phyloP scores from a whole-genome alignment of 2,888 invertebrate species.

The Amphimallon solstitiale region DNA sequence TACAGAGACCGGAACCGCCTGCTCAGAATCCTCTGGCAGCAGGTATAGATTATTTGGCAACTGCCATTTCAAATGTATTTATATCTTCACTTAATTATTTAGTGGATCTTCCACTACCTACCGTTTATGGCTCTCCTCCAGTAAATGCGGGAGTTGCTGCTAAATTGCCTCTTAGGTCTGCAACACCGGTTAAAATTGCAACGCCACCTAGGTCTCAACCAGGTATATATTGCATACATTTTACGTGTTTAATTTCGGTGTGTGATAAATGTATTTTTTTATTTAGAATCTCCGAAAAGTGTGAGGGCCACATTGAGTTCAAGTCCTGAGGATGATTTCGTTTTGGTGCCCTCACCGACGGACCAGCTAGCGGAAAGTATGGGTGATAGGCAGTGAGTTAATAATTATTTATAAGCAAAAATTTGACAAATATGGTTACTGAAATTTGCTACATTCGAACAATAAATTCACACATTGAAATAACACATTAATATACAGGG shows the following conservation, averaged over 20 bases:
- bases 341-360: slow-evolving; percentile 76
- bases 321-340: slow-evolving; percentile 85
- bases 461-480: no score
- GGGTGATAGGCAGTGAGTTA: slow-evolving; percentile 57
- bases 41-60: slow-evolving; percentile 37
- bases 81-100: slow-evolving; percentile 12
- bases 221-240: slow-evolving; percentile 49
- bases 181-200: slow-evolving; percentile 56
- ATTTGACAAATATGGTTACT: no score
- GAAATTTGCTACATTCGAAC: no score
- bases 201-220: slow-evolving; percentile 58
- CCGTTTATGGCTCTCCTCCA: slow-evolving; percentile 56
- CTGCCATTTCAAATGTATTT: neutral
- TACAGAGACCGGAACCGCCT: slow-evolving; percentile 69
- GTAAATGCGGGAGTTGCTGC: slow-evolving; percentile 25
- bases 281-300: slow-evolving; percentile 61
- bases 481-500: no score
- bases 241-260: neutral
- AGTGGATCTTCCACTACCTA: slow-evolving; percentile 56
- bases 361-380: slow-evolving; percentile 62
- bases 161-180: slow-evolving; percentile 44
- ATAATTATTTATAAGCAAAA: slow-evolving; percentile 21
- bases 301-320: slow-evolving; percentile 62
- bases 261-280: slow-evolving; percentile 30
- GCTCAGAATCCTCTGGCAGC: slow-evolving; percentile 38